These are phyloP conservation scores for Leptobrachium ailaonicum DNA, from an alignment of 2,113 vertebrate species.

Conservation along the genomic window DNA sequence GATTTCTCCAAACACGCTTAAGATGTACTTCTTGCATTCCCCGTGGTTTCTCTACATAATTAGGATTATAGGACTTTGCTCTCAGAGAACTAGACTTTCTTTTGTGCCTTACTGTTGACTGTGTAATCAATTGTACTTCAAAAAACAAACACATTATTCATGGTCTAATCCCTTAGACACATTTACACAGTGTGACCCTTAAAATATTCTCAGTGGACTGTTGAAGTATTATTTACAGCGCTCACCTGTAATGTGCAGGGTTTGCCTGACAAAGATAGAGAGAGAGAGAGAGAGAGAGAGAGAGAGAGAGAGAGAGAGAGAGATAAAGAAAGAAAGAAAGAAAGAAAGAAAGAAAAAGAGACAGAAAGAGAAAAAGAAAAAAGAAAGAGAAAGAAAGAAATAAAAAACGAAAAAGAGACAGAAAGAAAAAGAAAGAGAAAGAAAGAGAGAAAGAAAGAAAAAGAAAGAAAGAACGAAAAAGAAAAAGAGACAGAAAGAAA, in stretches of 20 bases:
- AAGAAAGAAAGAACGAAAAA: too few species aligned
- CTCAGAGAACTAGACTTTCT: conserved; percentile 33
- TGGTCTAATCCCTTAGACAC: conserved; percentile 42
- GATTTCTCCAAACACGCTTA: neutral
- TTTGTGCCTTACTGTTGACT: conserved; percentile 45
- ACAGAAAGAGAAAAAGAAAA: too few species aligned
- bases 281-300: neutral
- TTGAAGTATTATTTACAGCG: conserved; percentile 24
- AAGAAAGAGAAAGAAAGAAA: too few species aligned
- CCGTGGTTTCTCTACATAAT: conserved; percentile 24
- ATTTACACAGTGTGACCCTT: conserved; percentile 45
- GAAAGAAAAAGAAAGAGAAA: too few species aligned
- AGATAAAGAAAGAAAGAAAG: too few species aligned
- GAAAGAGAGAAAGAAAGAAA: too few species aligned
- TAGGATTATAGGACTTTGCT: conserved; percentile 35
- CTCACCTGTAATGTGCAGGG: conserved; percentile 13
- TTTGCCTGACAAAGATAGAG: neutral
- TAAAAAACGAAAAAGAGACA: too few species aligned
- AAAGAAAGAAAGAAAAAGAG: too few species aligned
- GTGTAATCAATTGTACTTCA: conserved; percentile 47
- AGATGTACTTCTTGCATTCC: neutral
- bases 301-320: too few species aligned
- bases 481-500: too few species aligned
- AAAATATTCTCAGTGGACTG: conserved; percentile 35
- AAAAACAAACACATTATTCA: conserved; percentile 49